These are phyloP conservation scores for Narcine bancroftii DNA, from an alignment of 2,113 vertebrate genomes.

Conservation along the genomic window DNA sequence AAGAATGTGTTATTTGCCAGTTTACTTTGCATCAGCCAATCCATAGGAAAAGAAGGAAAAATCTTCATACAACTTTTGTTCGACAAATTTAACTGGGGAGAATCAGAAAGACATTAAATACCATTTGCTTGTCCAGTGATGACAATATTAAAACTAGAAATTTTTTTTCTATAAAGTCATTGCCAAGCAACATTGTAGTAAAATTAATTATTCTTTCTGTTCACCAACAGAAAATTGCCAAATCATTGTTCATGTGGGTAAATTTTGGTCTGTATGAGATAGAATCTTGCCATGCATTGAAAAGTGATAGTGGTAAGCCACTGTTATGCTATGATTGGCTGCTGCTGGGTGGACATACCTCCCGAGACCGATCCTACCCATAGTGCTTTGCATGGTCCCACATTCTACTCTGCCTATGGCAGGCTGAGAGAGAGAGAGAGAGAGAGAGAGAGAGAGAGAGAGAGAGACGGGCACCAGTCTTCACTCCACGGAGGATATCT, in stretches of 20 bases:
- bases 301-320: too few relatives aligned
- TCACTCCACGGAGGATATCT: too few relatives aligned
- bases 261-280: neutral
- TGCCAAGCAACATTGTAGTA: neutral
- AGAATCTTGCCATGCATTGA: neutral
- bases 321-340: too few relatives aligned
- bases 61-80: neutral
- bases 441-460: too few relatives aligned
- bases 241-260: neutral
- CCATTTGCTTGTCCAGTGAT: neutral
- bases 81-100: neutral
- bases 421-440: too few relatives aligned
- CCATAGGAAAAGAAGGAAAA: neutral
- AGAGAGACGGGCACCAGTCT: too few relatives aligned
- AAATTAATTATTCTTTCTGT: neutral
- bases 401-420: too few relatives aligned
- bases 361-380: too few relatives aligned
- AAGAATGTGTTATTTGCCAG: neutral
- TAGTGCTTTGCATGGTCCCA: too few relatives aligned
- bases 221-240: neutral
- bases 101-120: neutral
- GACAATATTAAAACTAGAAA: neutral
- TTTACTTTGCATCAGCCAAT: neutral
- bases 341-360: too few relatives aligned
- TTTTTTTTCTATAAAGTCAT: neutral